Evolutionary conservation across 2,797 vertebrate genomes (phyloP).

Genomic region (Helostoma temminkii): DNA sequence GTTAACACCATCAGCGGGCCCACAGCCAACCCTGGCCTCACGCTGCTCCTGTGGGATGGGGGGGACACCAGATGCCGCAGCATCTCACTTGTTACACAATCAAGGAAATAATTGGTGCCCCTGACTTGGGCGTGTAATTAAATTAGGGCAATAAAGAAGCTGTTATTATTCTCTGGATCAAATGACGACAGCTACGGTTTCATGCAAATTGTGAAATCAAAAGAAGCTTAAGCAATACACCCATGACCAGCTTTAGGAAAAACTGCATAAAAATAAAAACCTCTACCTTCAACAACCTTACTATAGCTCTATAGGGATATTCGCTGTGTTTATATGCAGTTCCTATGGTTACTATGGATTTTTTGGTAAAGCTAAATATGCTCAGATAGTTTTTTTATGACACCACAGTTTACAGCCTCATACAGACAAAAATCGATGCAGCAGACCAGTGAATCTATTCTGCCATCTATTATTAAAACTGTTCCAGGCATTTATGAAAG

Average conservation of each 20-base stretch:
- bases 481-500: conserved; percentile 49
- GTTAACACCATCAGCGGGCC: conserved; percentile 52
- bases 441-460: conserved; percentile 44
- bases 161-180: conserved; percentile 38
- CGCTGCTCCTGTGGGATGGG: conserved; percentile 48
- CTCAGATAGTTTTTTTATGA: conserved; percentile 36
- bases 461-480: conserved; percentile 66
- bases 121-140: conserved; percentile 66
- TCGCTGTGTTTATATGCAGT: conserved; percentile 3
- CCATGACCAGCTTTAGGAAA: too few species aligned
- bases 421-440: conserved; percentile 54
- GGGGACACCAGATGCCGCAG: conserved; percentile 53
- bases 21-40: conserved; percentile 43
- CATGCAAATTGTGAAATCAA: conserved; percentile 44
- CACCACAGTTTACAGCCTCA: conserved; percentile 38
- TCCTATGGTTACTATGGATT: conserved; percentile 44
- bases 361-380: conserved; percentile 18
- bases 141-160: conserved; percentile 61
- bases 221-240: conserved; percentile 26
- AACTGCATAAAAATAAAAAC: too few species aligned
- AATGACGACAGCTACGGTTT: conserved; percentile 23
- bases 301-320: neutral
- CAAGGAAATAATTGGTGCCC: conserved; percentile 57
- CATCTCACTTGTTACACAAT: conserved; percentile 70
- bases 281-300: neutral